A percentile compares a stretch with the other conserved stretches of the same genome.
Conservation (phyloP, 2,113 vertebrate species). For the Aptenodytes forsteri region DNA sequence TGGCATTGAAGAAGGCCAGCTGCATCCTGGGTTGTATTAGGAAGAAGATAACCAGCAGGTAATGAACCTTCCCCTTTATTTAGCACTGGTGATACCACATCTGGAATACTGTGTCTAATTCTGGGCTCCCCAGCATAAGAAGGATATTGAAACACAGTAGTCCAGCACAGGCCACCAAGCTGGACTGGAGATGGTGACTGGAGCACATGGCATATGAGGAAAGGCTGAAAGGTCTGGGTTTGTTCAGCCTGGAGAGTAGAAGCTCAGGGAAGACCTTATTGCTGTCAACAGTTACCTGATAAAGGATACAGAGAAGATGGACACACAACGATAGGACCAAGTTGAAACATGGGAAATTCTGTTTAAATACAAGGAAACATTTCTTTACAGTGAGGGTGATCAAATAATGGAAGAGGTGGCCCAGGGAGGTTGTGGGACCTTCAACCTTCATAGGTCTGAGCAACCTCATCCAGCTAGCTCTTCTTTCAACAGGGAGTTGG, state of each 20-base stretch:
- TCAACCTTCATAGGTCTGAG: background rate
- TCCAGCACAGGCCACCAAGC: background rate
- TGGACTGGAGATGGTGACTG: background rate
- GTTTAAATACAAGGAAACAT: background rate
- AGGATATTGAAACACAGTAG: background rate
- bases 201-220: background rate
- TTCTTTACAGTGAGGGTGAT: background rate
- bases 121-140: background rate
- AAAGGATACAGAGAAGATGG: background rate
- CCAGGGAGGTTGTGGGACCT: background rate
- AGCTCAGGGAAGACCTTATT: background rate
- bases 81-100: background rate
- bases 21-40: background rate
- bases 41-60: background rate
- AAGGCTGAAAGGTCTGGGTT: background rate
- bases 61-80: background rate
- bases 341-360: background rate
- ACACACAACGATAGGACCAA: background rate
- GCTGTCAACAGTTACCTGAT: background rate
- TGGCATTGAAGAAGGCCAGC: background rate
- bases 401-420: background rate
- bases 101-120: background rate
- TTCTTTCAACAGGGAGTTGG: background rate
- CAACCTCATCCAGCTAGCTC: background rate
- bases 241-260: background rate